A percentile compares a stretch with the other conserved stretches of the same genome.
phyloP scores from a whole-genome alignment of 35 echinoderm and acorn worm species.

The Acanthaster planci region DNA sequence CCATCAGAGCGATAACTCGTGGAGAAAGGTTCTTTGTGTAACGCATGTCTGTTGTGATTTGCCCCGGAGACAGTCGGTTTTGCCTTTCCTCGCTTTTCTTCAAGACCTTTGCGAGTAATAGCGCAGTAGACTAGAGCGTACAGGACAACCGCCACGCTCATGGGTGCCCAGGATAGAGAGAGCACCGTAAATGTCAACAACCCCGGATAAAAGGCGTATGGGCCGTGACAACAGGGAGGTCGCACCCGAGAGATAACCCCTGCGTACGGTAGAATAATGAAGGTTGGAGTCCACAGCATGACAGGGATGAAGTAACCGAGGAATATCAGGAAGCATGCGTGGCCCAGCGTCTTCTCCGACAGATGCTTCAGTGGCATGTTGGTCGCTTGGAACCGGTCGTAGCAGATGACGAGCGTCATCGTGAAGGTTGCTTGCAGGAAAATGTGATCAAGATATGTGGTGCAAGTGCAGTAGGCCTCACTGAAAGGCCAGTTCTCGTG shows the following conservation, averaged over 20 bases:
- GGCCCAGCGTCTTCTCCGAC: background rate
- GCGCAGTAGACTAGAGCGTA: background rate
- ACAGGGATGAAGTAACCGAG: conserved; percentile 16
- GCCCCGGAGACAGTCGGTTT: background rate
- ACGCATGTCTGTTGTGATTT: too few relatives aligned
- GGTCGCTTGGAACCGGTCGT: conserved; percentile 42
- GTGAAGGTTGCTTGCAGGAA: conserved; percentile 22
- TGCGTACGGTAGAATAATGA: conserved; percentile 19
- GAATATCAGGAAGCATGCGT: conserved; percentile 8
- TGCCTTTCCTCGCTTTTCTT: background rate
- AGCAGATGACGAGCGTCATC: conserved; percentile 39
- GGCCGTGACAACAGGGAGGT: background rate
- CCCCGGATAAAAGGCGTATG: background rate
- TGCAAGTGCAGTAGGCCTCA: conserved; percentile 10
- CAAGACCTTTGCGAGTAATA: background rate
- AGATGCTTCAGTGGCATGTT: conserved; percentile 40
- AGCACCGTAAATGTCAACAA: background rate
- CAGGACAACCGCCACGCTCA: background rate
- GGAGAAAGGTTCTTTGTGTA: too few relatives aligned
- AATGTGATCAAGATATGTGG: conserved; percentile 20
- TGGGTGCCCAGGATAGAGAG: background rate
- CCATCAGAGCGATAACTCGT: too few relatives aligned
- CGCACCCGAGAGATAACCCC: background rate
- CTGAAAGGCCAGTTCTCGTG: conserved; percentile 44
- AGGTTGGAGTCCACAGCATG: background rate